Base-by-base conservation (phyloP, 1,140 invertebrate species). In the Brachionus calyciflorus region DNA sequence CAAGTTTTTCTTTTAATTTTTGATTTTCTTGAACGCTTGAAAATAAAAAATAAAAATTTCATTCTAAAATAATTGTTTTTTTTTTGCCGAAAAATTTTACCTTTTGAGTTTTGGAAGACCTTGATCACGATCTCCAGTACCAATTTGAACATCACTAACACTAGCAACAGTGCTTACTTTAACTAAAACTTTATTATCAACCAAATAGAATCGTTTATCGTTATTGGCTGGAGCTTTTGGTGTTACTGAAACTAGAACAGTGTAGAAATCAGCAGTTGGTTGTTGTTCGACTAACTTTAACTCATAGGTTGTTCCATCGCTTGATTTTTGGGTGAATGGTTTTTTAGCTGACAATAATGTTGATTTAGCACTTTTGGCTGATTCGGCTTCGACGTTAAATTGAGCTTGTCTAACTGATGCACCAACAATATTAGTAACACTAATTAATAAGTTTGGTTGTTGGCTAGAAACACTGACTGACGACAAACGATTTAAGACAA, bases 71-170 rank as follows among this genome's bases (percentile, higher is more conserved):
- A 37, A 19, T 60, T 17, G 30, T 9, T 60, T 65, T 55, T 28
- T 10, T 26, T 26, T 12, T 14, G 30, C 26, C 30, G 19, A 55
- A n/a, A 0, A 26, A 55, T n/a, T 51, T 49, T 19, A 73, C 30
- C 6, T 9, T 7, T 44, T 21, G 21, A 73, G 21, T 53, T 73
- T 73, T 19, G 69, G 69, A 2, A 91, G 90, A 12, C 90, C 90
- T 65, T 92, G 91, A 87, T 94, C 93, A 1, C 91, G 88, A 84
- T 94, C 92, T 19, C 89, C 90, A 37, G 92, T 88, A 26, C 92
- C 92, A 78, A 95, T 87, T 82, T 93, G 91, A 40, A 92, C 85
- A 77, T 87, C 88, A 78, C 90, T 88, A 0, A 93, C 86, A 77
- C 87, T 87, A 3, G 93, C 81, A 49, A 82, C 78, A 10, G 82